Conservation (phyloP, 2,888 invertebrate genomes). For the Bhutanitis thaidina region DNA sequence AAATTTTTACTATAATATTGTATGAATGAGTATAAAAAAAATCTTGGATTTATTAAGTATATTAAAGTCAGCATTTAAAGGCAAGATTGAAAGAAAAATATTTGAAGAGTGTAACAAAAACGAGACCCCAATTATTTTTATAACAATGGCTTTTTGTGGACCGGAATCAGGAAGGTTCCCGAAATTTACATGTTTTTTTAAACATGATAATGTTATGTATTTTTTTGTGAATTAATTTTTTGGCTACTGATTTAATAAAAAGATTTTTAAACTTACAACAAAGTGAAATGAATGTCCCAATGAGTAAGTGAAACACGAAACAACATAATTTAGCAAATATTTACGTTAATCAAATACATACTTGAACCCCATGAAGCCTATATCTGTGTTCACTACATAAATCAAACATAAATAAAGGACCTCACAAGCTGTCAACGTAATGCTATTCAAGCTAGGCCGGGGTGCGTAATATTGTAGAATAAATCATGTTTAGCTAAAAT, state of each 20-base stretch:
- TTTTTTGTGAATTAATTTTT: constrained; percentile 26
- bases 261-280: too few species aligned
- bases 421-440: constrained; percentile 77
- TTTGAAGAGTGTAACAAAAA: constrained; percentile 46
- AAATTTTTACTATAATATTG: too few species aligned
- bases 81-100: constrained; percentile 24
- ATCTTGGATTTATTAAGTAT: too few species aligned
- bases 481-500: constrained; percentile 72
- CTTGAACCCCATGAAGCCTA: constrained; percentile 34
- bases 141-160: constrained; percentile 61
- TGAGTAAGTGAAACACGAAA: too few species aligned
- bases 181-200: constrained; percentile 68
- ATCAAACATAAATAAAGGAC: constrained; percentile 75
- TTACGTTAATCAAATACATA: too few species aligned
- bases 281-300: too few species aligned
- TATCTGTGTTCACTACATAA: constrained; percentile 74
- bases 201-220: constrained; percentile 53
- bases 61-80: too few species aligned
- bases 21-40: too few species aligned
- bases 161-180: constrained; percentile 46
- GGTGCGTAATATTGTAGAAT: constrained; percentile 73
- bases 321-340: too few species aligned
- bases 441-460: constrained; percentile 68
- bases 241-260: neutral
- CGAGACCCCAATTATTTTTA: constrained; percentile 68